Conservation (phyloP, 2,113 vertebrate genomes). For the Hyperopisus bebe region DNA sequence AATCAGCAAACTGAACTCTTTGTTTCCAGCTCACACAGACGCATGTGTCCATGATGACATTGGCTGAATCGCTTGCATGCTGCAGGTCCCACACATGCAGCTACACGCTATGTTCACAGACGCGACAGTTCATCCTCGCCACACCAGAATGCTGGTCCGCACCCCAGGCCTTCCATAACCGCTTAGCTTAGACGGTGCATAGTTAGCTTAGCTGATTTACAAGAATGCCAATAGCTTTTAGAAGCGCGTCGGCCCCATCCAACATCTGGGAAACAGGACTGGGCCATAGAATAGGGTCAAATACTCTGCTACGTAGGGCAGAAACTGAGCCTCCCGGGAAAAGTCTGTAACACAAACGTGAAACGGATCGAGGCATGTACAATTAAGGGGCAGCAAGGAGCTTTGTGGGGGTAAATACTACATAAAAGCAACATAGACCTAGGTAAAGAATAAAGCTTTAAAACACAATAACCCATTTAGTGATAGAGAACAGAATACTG, state of each 20-base stretch:
- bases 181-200: background rate
- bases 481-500: background rate
- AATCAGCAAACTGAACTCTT: background rate
- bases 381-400: background rate
- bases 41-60: background rate
- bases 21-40: background rate
- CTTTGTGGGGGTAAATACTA: background rate
- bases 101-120: background rate
- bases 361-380: background rate
- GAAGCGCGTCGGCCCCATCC: background rate
- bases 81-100: background rate
- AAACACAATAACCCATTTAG: background rate
- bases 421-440: background rate
- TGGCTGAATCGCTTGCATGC: background rate
- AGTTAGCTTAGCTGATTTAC: background rate
- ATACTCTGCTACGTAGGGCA: background rate
- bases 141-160: background rate
- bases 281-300: constrained; percentile 5
- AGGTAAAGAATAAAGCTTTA: background rate
- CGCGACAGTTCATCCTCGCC: background rate
- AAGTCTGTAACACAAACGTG: background rate
- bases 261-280: constrained; percentile 22
- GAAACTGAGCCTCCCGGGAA: background rate
- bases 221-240: background rate
- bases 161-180: background rate